Conservation (phyloP, 2,888 invertebrate genomes). For the Phaonia tiefii region DNA sequence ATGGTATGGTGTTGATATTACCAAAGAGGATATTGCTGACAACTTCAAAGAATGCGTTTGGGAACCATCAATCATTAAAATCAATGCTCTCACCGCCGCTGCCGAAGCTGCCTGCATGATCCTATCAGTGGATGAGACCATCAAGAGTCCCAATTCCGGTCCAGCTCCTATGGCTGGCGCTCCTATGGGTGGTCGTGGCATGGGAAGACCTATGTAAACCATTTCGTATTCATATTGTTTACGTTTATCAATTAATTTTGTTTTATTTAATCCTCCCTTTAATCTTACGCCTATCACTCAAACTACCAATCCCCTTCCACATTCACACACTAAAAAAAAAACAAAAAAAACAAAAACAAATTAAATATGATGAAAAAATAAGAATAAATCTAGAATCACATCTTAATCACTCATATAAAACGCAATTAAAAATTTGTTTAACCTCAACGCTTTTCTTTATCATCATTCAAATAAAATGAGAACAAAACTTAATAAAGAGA, state of each 20-base stretch:
- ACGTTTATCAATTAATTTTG: slow-evolving; percentile 63
- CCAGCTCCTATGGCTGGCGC: slow-evolving; percentile 80
- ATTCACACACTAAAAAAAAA: slow-evolving; percentile 14
- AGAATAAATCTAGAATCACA: slow-evolving; percentile 19
- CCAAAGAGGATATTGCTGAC: slow-evolving; percentile 95
- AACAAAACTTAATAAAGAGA: slow-evolving; percentile 35
- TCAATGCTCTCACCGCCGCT: slow-evolving; percentile 97
- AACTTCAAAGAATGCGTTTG: slow-evolving; percentile 97
- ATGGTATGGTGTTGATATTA: slow-evolving; percentile 98
- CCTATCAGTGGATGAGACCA: slow-evolving; percentile 98
- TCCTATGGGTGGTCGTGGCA: slow-evolving; percentile 85
- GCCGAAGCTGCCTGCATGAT: slow-evolving; percentile 97
- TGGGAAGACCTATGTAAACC: slow-evolving; percentile 87
- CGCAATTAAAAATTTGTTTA: slow-evolving; percentile 53
- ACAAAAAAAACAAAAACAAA: too few species aligned
- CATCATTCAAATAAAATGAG: slow-evolving; percentile 19
- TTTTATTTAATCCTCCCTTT: slow-evolving; percentile 47
- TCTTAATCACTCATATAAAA: slow-evolving; percentile 42
- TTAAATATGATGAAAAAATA: too few species aligned
- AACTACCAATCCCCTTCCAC: slow-evolving; percentile 8
- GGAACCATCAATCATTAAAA: slow-evolving; percentile 98
- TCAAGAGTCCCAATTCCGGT: slow-evolving; percentile 91
- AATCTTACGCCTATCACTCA: slow-evolving; percentile 28
- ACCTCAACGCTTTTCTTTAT: slow-evolving; percentile 31
- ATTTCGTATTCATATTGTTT: slow-evolving; percentile 60